These are phyloP conservation scores for Cuniculus paca DNA, from an alignment of 2,797 vertebrate species.

Conservation along the genomic window DNA sequence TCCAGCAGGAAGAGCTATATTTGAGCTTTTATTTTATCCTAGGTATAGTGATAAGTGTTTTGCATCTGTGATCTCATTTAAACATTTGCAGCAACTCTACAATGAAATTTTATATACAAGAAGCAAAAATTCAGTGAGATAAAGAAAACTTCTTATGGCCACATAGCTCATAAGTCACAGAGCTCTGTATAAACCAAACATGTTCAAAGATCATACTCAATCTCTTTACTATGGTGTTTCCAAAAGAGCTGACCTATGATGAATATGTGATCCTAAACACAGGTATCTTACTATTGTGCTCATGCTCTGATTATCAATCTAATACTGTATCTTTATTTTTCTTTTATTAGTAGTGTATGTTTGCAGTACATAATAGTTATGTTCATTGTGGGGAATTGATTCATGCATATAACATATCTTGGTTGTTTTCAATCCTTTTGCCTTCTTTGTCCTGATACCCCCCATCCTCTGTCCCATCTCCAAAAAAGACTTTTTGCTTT, in stretches of 20 bases:
- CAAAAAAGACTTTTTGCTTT: neutral
- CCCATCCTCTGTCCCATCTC: neutral
- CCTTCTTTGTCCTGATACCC: neutral
- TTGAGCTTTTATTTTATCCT: neutral
- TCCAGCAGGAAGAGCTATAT: neutral
- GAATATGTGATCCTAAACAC: neutral
- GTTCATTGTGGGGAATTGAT: neutral
- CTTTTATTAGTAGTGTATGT: neutral
- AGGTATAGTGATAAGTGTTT: neutral
- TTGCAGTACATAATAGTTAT: neutral
- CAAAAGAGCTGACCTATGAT: neutral
- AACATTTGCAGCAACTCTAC: neutral
- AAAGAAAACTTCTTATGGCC: neutral
- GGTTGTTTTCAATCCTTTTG: neutral
- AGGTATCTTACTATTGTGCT: neutral
- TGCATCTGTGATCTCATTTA: neutral
- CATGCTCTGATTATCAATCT: neutral
- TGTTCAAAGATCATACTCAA: neutral
- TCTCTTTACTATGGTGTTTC: neutral
- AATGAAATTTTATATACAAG: neutral
- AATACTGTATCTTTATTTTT: neutral
- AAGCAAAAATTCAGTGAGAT: neutral
- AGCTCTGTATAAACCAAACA: neutral
- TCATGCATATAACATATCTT: neutral
- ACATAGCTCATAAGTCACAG: neutral